A percentile compares a stretch with the other conserved stretches of the same genome.
phyloP scores from a whole-genome alignment of 2,888 invertebrate species.

The Eilema caniola region DNA sequence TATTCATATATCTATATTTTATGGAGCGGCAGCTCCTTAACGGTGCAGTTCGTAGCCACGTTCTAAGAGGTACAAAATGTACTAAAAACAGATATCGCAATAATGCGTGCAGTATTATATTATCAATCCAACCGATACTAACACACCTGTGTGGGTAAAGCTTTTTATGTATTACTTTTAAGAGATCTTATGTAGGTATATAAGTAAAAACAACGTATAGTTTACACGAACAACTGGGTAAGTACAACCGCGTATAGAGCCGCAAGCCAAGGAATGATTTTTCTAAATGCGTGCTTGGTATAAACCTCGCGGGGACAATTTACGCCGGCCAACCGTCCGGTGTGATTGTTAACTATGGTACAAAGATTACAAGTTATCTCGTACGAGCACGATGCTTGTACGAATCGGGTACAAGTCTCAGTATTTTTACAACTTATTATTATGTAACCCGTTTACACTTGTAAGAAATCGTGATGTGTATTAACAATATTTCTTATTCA shows the following conservation, averaged over 20 bases:
- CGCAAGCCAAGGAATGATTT: conserved; percentile 51
- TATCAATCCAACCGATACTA: not conserved
- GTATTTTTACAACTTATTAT: conserved; percentile 46
- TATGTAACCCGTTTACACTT: conserved; percentile 51
- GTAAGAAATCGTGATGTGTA: conserved; percentile 28
- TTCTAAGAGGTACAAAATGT: too few species aligned
- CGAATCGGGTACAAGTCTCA: conserved; percentile 42
- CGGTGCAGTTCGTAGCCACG: too few species aligned
- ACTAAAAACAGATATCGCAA: too few species aligned
- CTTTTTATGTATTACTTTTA: not conserved
- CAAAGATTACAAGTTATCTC: conserved; percentile 81
- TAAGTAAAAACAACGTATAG: conserved; percentile 42
- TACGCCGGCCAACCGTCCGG: conserved; percentile 67
- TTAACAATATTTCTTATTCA: conserved; percentile 37
- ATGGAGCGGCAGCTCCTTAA: too few species aligned
- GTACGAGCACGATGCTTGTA: conserved; percentile 69
- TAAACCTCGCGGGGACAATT: conserved; percentile 80
- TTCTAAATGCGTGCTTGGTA: conserved; percentile 71
- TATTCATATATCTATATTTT: too few species aligned
- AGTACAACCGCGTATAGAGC: conserved; percentile 47
- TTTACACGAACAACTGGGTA: conserved; percentile 49
- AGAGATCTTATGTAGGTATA: not conserved
- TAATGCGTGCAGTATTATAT: too few species aligned
- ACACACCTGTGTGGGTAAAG: too few species aligned
- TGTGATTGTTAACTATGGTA: conserved; percentile 82